phyloP scores from a whole-genome alignment of 2,797 vertebrate genomes.

The Xenops minutus region DNA sequence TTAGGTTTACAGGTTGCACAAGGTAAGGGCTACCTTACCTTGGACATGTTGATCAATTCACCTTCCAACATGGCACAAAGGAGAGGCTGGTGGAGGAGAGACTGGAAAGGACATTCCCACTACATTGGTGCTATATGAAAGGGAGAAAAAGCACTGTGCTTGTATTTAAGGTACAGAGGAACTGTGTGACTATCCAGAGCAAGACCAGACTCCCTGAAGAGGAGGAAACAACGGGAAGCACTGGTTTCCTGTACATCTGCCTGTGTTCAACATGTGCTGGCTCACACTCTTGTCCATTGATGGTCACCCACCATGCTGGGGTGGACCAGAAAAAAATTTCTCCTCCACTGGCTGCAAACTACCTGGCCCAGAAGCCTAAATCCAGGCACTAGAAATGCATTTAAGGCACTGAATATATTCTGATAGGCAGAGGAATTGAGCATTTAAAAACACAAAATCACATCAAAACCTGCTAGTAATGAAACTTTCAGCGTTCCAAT shows the following conservation, averaged over 20 bases:
- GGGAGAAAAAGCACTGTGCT: neutral
- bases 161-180: neutral
- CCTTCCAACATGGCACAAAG: neutral
- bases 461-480: neutral
- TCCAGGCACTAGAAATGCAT: neutral
- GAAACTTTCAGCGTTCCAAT: neutral
- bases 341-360: neutral
- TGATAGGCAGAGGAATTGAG: neutral
- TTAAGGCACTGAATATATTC: neutral
- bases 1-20: neutral
- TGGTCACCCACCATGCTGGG: neutral
- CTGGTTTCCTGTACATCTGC: constrained; percentile 21
- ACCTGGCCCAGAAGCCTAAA: neutral
- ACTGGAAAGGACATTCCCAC: neutral
- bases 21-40: neutral
- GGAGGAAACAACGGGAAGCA: neutral
- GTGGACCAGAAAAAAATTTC: neutral
- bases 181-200: neutral
- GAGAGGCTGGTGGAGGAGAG: neutral
- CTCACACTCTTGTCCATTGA: neutral
- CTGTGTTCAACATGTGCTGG: neutral
- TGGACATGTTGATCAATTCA: neutral
- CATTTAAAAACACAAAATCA: neutral
- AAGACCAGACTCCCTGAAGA: neutral
- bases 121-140: neutral